phyloP scores from a whole-genome alignment of 2,113 vertebrate species.

The Xyliphius kryptos region DNA sequence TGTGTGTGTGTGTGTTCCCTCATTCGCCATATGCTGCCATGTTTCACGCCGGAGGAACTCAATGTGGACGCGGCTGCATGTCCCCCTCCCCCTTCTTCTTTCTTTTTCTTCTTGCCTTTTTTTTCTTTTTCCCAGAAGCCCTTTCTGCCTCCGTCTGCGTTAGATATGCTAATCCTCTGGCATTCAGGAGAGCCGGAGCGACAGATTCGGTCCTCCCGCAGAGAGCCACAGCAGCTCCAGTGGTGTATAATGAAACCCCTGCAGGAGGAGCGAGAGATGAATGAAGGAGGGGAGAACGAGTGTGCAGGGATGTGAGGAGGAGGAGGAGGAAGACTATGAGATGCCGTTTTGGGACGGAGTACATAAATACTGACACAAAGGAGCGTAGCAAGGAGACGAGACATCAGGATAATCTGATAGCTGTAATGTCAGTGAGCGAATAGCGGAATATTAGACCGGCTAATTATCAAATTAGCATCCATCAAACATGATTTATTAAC shows the following conservation, averaged over 20 bases:
- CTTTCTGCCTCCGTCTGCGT: slow-evolving; percentile 42
- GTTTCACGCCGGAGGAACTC: slow-evolving; percentile 47
- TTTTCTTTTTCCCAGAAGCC: slow-evolving; percentile 41
- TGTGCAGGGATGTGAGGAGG: slow-evolving; percentile 2
- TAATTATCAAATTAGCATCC: too few relatives aligned
- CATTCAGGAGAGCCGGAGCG: slow-evolving; percentile 61
- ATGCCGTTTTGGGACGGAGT: too few relatives aligned
- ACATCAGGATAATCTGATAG: too few relatives aligned
- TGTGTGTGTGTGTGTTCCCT: slow-evolving; percentile 30
- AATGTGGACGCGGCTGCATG: slow-evolving; percentile 52
- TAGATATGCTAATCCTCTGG: slow-evolving; percentile 66
- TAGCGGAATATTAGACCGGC: too few relatives aligned
- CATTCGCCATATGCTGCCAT: slow-evolving; percentile 51
- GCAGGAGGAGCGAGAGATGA: slow-evolving; percentile 58
- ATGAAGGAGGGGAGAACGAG: too few relatives aligned
- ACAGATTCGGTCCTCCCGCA: slow-evolving; percentile 53
- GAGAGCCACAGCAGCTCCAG: slow-evolving; percentile 54
- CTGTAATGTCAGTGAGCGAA: too few relatives aligned
- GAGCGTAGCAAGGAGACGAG: too few relatives aligned
- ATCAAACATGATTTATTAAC: too few relatives aligned
- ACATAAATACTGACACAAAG: too few relatives aligned
- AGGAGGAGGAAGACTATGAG: too few relatives aligned
- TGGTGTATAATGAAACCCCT: slow-evolving; percentile 73
- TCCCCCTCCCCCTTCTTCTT: not conserved
- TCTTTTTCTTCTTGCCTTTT: not conserved